phyloP scores from a whole-genome alignment of 92 coral and sea anemone species.

The Actinernus sp. region DNA sequence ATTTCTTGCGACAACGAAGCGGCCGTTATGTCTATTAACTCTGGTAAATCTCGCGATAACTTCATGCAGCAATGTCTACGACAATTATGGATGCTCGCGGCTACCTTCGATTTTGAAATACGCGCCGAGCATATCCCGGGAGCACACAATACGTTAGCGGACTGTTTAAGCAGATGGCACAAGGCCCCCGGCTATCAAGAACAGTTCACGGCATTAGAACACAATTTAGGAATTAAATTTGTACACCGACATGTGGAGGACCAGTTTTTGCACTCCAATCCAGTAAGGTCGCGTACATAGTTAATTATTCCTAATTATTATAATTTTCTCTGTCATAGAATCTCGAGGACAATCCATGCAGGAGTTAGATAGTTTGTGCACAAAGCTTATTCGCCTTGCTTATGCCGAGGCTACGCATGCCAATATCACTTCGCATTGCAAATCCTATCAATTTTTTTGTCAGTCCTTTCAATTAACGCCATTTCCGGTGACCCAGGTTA shows the following conservation, averaged over 20 bases:
- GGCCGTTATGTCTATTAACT: constrained; percentile 2
- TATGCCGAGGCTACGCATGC: neutral
- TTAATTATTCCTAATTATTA: too few species aligned
- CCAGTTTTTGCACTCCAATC: too few species aligned
- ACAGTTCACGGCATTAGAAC: too few species aligned
- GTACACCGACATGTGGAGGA: too few species aligned
- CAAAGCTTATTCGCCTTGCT: neutral
- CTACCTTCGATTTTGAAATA: constrained; percentile 26
- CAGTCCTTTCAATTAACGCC: neutral
- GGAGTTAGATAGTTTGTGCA: neutral
- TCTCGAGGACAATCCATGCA: too few species aligned
- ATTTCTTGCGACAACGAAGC: constrained; percentile 36
- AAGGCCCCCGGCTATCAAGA: neutral
- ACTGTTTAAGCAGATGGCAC: constrained; percentile 41
- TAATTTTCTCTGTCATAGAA: too few species aligned
- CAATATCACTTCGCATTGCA: neutral
- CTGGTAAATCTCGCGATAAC: constrained; percentile 12
- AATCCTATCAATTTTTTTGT: neutral
- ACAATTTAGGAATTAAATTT: too few species aligned
- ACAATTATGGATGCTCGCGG: constrained; percentile 35
- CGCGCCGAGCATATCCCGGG: constrained; percentile 21
- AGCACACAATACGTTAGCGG: constrained; percentile 22
- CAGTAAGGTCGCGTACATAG: too few species aligned
- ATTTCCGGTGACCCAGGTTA: neutral
- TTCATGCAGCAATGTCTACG: constrained; percentile 38